Evolutionary conservation across 2,888 invertebrate species (phyloP), one percentile per base, ranked within the genome.

Genomic region (Agonopterix arenella): DNA sequence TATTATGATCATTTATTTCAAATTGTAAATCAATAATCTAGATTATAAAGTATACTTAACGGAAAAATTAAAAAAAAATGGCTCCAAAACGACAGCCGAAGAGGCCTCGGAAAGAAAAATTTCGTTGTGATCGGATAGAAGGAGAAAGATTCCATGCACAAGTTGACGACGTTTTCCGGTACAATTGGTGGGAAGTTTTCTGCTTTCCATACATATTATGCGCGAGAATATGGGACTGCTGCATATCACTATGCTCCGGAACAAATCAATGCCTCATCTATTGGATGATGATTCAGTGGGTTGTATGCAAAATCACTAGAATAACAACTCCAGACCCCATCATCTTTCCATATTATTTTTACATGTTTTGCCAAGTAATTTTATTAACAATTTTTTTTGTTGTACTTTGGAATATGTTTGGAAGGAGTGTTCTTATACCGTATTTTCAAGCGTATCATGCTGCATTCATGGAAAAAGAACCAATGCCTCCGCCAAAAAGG

Each of bases 211-310:
- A 82, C 40, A 76, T 80, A 51, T 43, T 86, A 8, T 76, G 78
- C 47, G 60, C 73, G 0, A 65, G 79, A 44, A 45, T 83, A 18
- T 84, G 79, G 76, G 77, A 79, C 9, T 80, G 73, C 51, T 81
- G 70, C 38, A 57, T 76, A 0, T 62, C 79, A 0, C 45, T 85
- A 16, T 84, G 80, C 47, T 65, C 80, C 0, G 81, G 84, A 0
- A 74, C 82, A 2, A 85, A 85, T 52, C 77, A 80, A 56, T 84
- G 80, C 45, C 62, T 86, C 0, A 61, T 84, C 0, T 82, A 83
- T 48, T 86, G 83, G 81, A 71, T 86, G 71, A 58, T 77, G 50
- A 72, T 84, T 46, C 84, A 86, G 52, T 88, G 84, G 83, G 36
- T 80, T 0, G 69, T 82, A 1, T 85, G 85, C 56, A 86, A 84